phyloP scores from a whole-genome alignment of 2,113 vertebrate species.

The Noturus placidus region DNA sequence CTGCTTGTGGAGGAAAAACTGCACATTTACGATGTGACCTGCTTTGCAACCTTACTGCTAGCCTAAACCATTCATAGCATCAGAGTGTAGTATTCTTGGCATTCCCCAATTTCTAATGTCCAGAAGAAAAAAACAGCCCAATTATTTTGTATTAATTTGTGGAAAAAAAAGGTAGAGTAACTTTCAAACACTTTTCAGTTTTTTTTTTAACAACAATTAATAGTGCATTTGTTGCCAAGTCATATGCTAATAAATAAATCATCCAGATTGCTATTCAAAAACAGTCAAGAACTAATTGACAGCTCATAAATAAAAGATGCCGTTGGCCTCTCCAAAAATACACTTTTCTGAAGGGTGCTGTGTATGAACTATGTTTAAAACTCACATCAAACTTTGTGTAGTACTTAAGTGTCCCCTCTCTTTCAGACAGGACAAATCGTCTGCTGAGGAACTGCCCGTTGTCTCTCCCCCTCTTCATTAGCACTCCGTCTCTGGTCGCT shows the following conservation, averaged over 20 bases:
- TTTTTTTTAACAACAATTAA: not conserved
- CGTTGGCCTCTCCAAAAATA: too few relatives aligned
- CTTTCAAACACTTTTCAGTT: not conserved
- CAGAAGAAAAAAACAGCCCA: not conserved
- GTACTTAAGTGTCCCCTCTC: conserved; percentile 85
- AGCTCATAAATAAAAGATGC: too few relatives aligned
- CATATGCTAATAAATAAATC: not conserved
- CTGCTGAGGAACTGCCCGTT: conserved; percentile 83
- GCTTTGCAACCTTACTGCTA: not conserved
- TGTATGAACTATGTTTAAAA: conserved; percentile 8
- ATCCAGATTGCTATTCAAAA: too few relatives aligned
- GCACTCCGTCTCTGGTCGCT: conserved; percentile 78
- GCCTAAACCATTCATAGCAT: not conserved
- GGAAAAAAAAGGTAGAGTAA: not conserved
- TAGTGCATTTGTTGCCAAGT: not conserved
- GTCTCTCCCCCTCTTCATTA: conserved; percentile 88
- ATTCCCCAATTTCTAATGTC: too few relatives aligned
- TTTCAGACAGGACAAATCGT: conserved; percentile 82
- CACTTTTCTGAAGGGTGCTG: not conserved
- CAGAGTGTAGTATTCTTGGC: not conserved
- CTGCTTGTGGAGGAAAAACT: conserved; percentile 1
- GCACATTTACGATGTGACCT: not conserved
- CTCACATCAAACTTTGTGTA: conserved; percentile 86
- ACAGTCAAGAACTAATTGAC: not conserved
- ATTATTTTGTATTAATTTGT: not conserved